Base-by-base conservation (phyloP, 2,113 vertebrate genomes). In the Isichthys henryi region DNA sequence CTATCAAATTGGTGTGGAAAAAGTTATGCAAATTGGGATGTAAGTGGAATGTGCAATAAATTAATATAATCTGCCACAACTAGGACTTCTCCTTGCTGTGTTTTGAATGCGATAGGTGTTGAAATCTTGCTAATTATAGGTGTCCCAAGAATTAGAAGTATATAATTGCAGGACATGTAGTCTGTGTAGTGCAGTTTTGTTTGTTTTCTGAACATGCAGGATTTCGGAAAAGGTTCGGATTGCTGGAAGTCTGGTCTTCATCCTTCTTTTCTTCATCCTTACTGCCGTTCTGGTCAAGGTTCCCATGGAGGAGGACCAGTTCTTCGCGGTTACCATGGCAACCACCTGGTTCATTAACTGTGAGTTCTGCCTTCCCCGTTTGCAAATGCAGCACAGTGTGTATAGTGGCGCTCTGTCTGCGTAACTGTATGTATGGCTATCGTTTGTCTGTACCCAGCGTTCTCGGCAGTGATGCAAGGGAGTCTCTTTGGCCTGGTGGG, bases 401-500 rank as follows among this genome's bases (percentile, higher is more conserved):
- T 52, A 17, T 1, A 21, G 62, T 52, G 62, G 15, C 86, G 45
- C 49, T 46, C n/a, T 86, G n/a, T 86, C 88, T 3, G 23, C 27
- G 46, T 62, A 0, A 50, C 5, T 70, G 27, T 77, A 5, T 43
- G 49, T 9, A 5, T 43, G 13, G 39, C n/a, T 21, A 2, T 23
- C 19, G 10, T 27, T 23, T 86, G n/a, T 86, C 23, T 45, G 45
- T n/a, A 84, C 87, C 0, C 94, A 98, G 97, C 96, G 0, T 98
- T 97, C 0, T 97, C 97, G 0, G 98, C 98, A 5, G 94, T 99
- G 90, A 95, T 99, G 17, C 97, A 98, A 93, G 94, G 97, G 91
- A 98, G 97, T 91, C 94, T 98, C 15, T 98, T 98, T 0, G 97
- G 97, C 27, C 94, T 99, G 93, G 97, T 97, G 0, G 97, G 96